Percentiles rank a stretch among this genome's conserved stretches.
These are phyloP conservation scores for Vultur gryphus DNA, from an alignment of 2,797 vertebrate genomes.

Conservation along the genomic window DNA sequence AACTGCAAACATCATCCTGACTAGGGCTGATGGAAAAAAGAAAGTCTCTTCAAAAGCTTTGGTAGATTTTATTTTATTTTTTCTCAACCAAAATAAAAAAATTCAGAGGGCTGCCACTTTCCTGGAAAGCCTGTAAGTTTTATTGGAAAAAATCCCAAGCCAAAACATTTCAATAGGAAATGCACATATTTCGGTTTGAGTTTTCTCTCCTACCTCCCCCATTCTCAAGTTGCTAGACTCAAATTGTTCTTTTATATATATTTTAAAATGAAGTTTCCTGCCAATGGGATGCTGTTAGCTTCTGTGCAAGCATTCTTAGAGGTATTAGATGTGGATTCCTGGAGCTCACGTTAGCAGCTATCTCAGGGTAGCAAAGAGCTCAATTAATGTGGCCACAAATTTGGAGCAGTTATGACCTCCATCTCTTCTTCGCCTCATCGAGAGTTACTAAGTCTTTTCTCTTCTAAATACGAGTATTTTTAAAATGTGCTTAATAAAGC, in stretches of 20 bases:
- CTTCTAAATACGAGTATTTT: neutral
- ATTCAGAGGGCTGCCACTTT: neutral
- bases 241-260: slow-evolving; percentile 32
- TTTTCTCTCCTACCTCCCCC: slow-evolving; percentile 36
- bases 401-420: neutral
- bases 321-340: neutral
- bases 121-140: slow-evolving; percentile 14
- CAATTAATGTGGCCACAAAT: neutral
- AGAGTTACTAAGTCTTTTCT: neutral
- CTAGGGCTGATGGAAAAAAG: neutral
- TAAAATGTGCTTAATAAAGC: neutral
- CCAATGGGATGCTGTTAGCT: neutral
- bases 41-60: neutral
- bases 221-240: slow-evolving; percentile 38
- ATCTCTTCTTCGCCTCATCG: neutral
- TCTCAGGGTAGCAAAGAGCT: neutral
- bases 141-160: slow-evolving; percentile 37
- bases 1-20: neutral
- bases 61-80: neutral
- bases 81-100: neutral
- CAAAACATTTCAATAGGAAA: slow-evolving; percentile 39
- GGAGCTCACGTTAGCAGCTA: neutral
- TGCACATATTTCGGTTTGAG: neutral
- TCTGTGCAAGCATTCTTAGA: neutral
- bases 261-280: slow-evolving; percentile 4